Percentiles rank a stretch among this genome's conserved stretches.
phyloP scores from a whole-genome alignment of 2,797 vertebrate genomes.

The Hybognathus amarus region DNA sequence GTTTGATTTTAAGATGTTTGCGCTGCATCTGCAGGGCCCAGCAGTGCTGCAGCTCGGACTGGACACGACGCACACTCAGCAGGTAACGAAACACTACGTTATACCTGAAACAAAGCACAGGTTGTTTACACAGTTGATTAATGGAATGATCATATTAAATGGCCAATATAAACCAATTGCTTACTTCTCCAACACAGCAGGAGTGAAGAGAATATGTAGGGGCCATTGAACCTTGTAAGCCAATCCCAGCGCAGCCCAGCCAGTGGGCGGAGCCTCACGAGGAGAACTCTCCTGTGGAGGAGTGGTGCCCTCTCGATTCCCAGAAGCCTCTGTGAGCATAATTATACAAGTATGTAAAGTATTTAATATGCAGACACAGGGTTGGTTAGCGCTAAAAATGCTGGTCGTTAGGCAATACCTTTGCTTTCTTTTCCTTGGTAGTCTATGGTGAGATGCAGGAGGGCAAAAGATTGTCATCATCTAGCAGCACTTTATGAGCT shows the following conservation, averaged over 20 bases:
- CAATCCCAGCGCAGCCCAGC: constrained; percentile 96
- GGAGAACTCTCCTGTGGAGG: constrained; percentile 92
- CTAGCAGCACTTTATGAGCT: constrained; percentile 93
- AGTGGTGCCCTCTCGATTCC: constrained; percentile 83
- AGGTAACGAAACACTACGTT: constrained; percentile 97
- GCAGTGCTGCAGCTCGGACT: constrained; percentile 96
- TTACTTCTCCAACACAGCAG: constrained; percentile 95
- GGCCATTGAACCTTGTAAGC: constrained; percentile 99
- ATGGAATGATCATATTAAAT: not conserved
- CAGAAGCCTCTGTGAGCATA: constrained; percentile 78
- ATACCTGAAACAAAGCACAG: constrained; percentile 79
- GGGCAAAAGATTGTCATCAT: constrained; percentile 97
- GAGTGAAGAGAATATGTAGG: constrained; percentile 97
- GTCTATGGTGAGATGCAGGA: constrained; percentile 93
- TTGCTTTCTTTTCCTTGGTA: constrained; percentile 94
- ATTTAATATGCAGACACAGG: not conserved
- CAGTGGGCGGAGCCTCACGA: constrained; percentile 89
- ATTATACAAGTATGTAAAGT: not conserved
- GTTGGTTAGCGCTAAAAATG: not conserved
- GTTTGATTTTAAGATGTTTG: constrained; percentile 92
- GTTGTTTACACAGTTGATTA: not conserved
- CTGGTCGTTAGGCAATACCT: constrained; percentile 75
- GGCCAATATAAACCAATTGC: constrained; percentile 58
- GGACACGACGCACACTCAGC: constrained; percentile 92
- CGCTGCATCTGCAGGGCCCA: constrained; percentile 99